These are phyloP conservation scores for Tinea pellionella DNA, from an alignment of 2,888 invertebrate species.

Conservation along the genomic window DNA sequence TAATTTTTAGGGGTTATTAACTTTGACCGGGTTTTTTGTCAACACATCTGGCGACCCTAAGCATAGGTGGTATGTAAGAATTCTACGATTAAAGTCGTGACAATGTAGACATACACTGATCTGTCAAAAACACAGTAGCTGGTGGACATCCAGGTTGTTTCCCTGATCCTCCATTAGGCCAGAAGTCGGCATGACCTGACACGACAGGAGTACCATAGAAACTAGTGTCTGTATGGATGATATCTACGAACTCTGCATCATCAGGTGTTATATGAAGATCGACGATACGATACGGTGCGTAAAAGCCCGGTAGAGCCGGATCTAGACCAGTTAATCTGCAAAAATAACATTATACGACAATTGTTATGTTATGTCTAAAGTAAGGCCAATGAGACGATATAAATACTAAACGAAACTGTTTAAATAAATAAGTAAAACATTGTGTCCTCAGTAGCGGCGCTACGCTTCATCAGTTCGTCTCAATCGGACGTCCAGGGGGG, in stretches of 20 bases:
- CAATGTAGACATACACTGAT: slow-evolving; percentile 30
- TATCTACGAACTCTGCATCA: slow-evolving; percentile 58
- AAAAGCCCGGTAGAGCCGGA: slow-evolving; percentile 57
- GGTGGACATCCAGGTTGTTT: slow-evolving; percentile 57
- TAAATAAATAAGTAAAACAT: too few species aligned
- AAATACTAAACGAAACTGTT: too few species aligned
- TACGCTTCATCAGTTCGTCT: too few species aligned
- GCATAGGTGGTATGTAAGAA: too few species aligned
- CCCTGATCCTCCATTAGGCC: slow-evolving; percentile 55
- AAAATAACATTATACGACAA: not conserved
- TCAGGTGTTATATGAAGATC: slow-evolving; percentile 25
- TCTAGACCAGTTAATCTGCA: slow-evolving; percentile 49
- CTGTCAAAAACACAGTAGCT: slow-evolving; percentile 28
- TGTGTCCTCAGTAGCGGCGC: too few species aligned
- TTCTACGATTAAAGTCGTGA: too few species aligned
- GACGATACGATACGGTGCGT: slow-evolving; percentile 27
- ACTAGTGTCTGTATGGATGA: slow-evolving; percentile 59
- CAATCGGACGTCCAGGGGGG: too few species aligned
- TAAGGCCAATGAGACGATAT: too few species aligned
- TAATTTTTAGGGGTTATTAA: too few species aligned
- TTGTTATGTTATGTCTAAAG: too few species aligned
- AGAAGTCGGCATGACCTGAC: slow-evolving; percentile 52
- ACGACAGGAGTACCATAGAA: slow-evolving; percentile 36
- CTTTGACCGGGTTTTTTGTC: too few species aligned
- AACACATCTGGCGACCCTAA: too few species aligned